Base-by-base conservation (phyloP, 2,797 vertebrate genomes). In the Siniperca undulata region DNA sequence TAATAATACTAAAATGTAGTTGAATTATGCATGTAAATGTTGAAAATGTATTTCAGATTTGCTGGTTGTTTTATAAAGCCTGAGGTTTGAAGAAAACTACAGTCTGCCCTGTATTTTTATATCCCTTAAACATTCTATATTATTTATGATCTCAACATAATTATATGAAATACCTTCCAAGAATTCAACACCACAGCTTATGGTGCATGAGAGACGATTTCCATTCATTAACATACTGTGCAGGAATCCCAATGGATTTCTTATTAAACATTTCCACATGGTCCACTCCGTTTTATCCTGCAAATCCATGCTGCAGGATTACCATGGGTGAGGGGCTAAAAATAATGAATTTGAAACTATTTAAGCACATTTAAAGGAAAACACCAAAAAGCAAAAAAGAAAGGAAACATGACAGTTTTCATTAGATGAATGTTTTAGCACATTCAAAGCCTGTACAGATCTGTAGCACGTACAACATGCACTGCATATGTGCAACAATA, bases 221-320 rank as follows among this genome's bases (percentile, higher is more conserved):
- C 62, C 83, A 86, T 86, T 88, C 68, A 88, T 92, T 93, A 88
- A 75, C 83, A 90, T 88, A 85, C 70, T 68, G 83, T 80, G 72
- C 62, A 77, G 77, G 77, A 84, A 87, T 89, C 89, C 78, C 74
- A 68, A 0, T 50, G 81, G 81, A 90, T 90, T 90, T 90, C 86
- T 88, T 88, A 91, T 88, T 90, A 88, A 93, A 92, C 77, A 89
- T 92, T 92, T 92, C 88, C 90, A 91, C 90, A 89, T 89, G 89
- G 77, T 82, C 81, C 87, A 83, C 89, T 87, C 65, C 11, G 59
- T 80, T 88, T 90, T 86, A 91, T 89, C 87, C 87, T 67, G 48
- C 75, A 93, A 90, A 89, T 89, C 79, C 87, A 80, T 44, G 61
- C 77, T 72, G 78, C 61, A 68, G 85, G 82, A 92, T 92, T 91